Conservation (phyloP, 1,140 invertebrate species). For the Helicoverpa armigera region DNA sequence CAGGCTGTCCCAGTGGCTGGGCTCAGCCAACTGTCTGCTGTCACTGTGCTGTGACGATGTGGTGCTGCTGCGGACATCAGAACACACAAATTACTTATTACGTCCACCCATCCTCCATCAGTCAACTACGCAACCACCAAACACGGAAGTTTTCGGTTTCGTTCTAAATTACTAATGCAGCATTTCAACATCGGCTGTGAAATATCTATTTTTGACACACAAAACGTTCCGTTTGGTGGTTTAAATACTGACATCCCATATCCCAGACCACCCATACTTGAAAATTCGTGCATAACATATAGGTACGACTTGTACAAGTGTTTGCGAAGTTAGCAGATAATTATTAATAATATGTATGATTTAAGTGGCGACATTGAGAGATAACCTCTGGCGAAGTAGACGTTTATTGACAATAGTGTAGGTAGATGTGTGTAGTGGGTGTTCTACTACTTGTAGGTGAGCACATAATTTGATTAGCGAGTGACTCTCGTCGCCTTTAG, state of each 20-base stretch:
- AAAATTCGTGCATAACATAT: slow-evolving; percentile 27
- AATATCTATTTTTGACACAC: slow-evolving; percentile 6
- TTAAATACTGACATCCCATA: background rate
- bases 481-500: slow-evolving; percentile 1
- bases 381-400: slow-evolving; percentile 43
- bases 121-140: slow-evolving; percentile 21
- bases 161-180: background rate
- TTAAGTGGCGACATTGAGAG: slow-evolving; percentile 40
- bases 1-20: slow-evolving; percentile 88
- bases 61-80: slow-evolving; percentile 84
- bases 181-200: background rate
- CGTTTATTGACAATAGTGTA: slow-evolving; percentile 41
- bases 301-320: background rate
- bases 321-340: slow-evolving; percentile 16
- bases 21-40: slow-evolving; percentile 86
- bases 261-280: background rate
- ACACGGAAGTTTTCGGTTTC: slow-evolving; percentile 28
- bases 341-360: slow-evolving; percentile 9
- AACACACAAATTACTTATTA: slow-evolving; percentile 27
- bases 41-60: slow-evolving; percentile 87
- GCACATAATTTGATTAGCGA: slow-evolving; percentile 27
- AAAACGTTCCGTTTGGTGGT: slow-evolving; percentile 22
- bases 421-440: slow-evolving; percentile 34
- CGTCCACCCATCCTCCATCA: background rate
- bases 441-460: slow-evolving; percentile 8